These are phyloP conservation scores for Strongylocentrotus purpuratus DNA, from an alignment of 35 echinoderm and acorn worm species.

Conservation along the genomic window DNA sequence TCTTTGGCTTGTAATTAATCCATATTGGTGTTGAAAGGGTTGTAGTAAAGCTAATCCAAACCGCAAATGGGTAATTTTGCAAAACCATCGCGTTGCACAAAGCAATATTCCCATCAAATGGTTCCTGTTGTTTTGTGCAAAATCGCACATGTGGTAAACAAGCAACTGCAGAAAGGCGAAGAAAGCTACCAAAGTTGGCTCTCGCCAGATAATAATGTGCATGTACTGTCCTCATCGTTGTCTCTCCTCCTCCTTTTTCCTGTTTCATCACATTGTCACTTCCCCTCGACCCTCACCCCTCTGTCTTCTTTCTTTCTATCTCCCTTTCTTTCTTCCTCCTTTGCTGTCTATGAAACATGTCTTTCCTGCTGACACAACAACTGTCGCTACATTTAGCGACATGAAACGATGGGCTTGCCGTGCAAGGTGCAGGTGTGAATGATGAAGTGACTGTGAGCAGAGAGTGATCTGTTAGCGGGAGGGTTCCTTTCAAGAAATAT, in stretches of 20 bases:
- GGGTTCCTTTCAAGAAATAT: background rate
- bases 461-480: background rate
- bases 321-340: background rate
- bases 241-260: background rate
- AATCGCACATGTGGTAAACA: too few species aligned
- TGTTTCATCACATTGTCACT: background rate
- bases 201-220: too few species aligned
- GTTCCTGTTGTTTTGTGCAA: too few species aligned
- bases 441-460: background rate
- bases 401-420: background rate
- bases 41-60: too few species aligned
- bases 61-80: too few species aligned
- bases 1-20: too few species aligned
- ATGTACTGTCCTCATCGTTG: background rate
- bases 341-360: background rate
- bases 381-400: slow-evolving; percentile 1
- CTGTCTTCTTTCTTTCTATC: background rate
- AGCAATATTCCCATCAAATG: too few species aligned
- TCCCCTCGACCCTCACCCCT: background rate
- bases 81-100: too few species aligned
- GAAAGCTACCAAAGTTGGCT: too few species aligned
- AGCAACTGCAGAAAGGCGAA: too few species aligned
- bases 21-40: too few species aligned
- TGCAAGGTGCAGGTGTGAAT: background rate
- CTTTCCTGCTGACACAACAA: slow-evolving; percentile 16